A percentile compares a stretch with the other conserved stretches of the same genome.
Evolutionary conservation across 2,113 vertebrate genomes (phyloP).

Genomic region (Propithecus coquereli): DNA sequence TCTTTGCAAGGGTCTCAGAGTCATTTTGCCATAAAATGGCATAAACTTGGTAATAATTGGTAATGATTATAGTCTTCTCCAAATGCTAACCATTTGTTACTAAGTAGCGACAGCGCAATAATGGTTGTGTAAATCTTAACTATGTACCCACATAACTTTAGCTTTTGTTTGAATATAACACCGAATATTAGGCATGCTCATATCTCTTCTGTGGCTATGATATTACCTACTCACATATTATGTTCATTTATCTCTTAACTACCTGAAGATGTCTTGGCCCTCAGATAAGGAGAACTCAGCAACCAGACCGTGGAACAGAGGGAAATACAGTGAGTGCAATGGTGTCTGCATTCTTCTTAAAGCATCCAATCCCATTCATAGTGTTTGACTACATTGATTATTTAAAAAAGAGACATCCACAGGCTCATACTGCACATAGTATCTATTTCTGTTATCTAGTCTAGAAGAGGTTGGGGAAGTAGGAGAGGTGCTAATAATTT

Average conservation of each 20-base stretch:
- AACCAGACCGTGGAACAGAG: background rate
- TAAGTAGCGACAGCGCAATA: background rate
- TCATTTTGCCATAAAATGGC: background rate
- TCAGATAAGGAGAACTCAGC: background rate
- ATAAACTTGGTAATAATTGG: background rate
- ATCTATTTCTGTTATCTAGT: background rate
- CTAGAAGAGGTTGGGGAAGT: background rate
- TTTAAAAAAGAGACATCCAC: background rate
- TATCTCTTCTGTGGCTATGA: background rate
- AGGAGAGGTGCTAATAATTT: background rate
- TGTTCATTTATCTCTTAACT: background rate
- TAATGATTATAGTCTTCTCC: background rate
- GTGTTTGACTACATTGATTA: background rate
- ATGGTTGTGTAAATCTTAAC: background rate
- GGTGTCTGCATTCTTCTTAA: background rate
- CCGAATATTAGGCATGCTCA: background rate
- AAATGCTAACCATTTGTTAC: background rate
- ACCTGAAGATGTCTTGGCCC: background rate
- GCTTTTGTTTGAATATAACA: background rate
- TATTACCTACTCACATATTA: background rate
- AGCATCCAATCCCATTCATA: background rate
- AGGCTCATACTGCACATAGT: accelerated
- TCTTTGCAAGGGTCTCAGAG: background rate
- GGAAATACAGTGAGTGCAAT: background rate
- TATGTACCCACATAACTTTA: background rate